A percentile compares a stretch with the other conserved stretches of the same genome.
Conservation (phyloP, 1,140 invertebrate species). For the Orius laevigatus region DNA sequence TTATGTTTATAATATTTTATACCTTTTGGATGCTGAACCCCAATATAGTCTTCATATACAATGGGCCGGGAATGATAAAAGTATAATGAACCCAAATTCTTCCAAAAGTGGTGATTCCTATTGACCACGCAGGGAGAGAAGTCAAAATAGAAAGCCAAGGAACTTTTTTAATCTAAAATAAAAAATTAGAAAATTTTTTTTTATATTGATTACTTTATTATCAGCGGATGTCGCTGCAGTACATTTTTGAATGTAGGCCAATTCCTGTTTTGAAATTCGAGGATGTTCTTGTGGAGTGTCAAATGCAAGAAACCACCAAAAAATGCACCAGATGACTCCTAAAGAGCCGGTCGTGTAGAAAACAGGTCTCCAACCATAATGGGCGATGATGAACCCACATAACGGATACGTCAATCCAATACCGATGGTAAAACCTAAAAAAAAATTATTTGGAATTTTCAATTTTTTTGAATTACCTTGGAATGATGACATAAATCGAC, state of each 20-base stretch:
- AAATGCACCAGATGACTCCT: constrained; percentile 43
- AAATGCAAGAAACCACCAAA: constrained; percentile 59
- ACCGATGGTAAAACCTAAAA: constrained; percentile 46
- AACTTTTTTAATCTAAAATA: constrained; percentile 28
- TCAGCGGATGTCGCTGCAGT: neutral
- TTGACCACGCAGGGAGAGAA: constrained; percentile 64
- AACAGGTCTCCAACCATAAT: constrained; percentile 45
- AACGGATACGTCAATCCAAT: constrained; percentile 53
- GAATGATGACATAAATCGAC: constrained; percentile 58
- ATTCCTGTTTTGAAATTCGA: constrained; percentile 48
- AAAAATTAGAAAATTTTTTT: neutral
- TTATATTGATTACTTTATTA: neutral
- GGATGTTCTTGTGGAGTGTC: constrained; percentile 57
- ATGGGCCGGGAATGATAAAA: constrained; percentile 50
- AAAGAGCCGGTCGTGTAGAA: constrained; percentile 56
- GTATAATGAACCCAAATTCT: constrained; percentile 55
- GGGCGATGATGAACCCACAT: constrained; percentile 48
- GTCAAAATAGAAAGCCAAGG: constrained; percentile 63
- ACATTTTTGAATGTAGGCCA: constrained; percentile 43
- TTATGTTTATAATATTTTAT: constrained; percentile 15
- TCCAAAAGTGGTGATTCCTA: constrained; percentile 54
- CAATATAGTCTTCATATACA: constrained; percentile 49
- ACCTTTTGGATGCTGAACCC: constrained; percentile 49
- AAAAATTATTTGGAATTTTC: neutral
- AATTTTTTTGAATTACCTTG: constrained; percentile 33